These are phyloP conservation scores for Sebastes nivosus DNA, from an alignment of 2,797 vertebrate genomes.

Conservation along the genomic window DNA sequence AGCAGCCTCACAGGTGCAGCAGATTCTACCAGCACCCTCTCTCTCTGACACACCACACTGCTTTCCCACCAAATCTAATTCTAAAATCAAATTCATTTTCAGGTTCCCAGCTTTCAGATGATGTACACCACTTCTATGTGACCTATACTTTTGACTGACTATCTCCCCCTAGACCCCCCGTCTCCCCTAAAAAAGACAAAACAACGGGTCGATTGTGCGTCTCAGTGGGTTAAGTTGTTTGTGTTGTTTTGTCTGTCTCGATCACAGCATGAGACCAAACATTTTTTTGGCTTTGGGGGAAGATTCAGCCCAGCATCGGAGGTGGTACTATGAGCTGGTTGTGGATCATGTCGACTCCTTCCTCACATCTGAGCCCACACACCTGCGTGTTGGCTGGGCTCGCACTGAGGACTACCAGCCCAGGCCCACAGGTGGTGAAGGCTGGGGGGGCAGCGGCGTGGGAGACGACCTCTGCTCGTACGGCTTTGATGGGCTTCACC, in stretches of 20 bases:
- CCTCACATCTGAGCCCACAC: slow-evolving; percentile 91
- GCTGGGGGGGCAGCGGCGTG: slow-evolving; percentile 92
- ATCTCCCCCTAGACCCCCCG: no score
- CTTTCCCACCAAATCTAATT: neutral
- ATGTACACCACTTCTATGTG: no score
- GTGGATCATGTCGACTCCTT: slow-evolving; percentile 90
- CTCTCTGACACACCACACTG: neutral
- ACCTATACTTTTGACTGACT: no score
- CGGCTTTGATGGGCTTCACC: slow-evolving; percentile 93
- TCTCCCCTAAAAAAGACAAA: no score
- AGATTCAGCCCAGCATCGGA: slow-evolving; percentile 90
- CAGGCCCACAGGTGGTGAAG: slow-evolving; percentile 89
- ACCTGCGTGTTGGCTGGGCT: slow-evolving; percentile 94
- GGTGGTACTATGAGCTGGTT: slow-evolving; percentile 95
- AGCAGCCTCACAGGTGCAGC: neutral
- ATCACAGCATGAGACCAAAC: slow-evolving; percentile 90
- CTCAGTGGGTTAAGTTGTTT: neutral
- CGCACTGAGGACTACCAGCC: slow-evolving; percentile 89
- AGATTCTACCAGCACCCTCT: no score
- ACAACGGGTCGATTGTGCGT: no score
- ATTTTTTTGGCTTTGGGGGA: slow-evolving; percentile 91
- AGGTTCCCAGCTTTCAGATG: no score
- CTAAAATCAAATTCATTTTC: no score
- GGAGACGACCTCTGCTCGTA: slow-evolving; percentile 95
- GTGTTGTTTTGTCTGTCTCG: neutral